phyloP scores from a whole-genome alignment of 2,797 vertebrate genomes.

The Gallinago solitaria region DNA sequence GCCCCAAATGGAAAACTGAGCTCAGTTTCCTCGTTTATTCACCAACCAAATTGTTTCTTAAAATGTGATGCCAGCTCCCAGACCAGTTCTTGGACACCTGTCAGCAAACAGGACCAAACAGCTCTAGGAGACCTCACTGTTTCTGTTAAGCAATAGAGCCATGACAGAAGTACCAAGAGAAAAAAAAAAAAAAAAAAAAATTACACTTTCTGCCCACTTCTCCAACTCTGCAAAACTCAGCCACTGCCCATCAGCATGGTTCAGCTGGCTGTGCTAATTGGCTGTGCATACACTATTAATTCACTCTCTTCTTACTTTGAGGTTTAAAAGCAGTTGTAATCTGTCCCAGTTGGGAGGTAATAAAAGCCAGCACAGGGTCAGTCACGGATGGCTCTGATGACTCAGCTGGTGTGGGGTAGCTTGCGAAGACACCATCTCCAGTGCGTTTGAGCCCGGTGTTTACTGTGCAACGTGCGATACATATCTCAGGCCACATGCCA shows the following conservation, averaged over 20 bases:
- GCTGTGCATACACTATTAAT: background rate
- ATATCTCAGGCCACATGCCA: background rate
- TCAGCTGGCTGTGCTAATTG: constrained; percentile 5
- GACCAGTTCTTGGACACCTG: background rate
- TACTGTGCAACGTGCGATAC: background rate
- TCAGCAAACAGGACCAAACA: background rate
- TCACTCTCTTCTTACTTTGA: background rate
- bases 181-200: background rate
- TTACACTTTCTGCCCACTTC: background rate
- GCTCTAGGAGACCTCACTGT: background rate
- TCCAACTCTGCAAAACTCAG: background rate
- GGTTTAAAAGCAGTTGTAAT: constrained; percentile 17
- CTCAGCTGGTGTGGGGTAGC: background rate
- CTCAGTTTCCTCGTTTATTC: background rate
- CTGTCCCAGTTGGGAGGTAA: constrained; percentile 26
- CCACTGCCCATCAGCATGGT: background rate
- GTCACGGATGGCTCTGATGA: background rate
- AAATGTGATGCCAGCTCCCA: background rate
- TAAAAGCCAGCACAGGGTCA: background rate
- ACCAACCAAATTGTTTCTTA: background rate
- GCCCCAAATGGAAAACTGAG: background rate
- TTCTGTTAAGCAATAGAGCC: background rate
- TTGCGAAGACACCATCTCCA: background rate
- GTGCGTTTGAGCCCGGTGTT: background rate
- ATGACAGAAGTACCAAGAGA: background rate